Percentiles rank a stretch among this genome's conserved stretches.
These are phyloP conservation scores for Cylloceria caligata DNA, from an alignment of 2,888 invertebrate species.

Conservation along the genomic window DNA sequence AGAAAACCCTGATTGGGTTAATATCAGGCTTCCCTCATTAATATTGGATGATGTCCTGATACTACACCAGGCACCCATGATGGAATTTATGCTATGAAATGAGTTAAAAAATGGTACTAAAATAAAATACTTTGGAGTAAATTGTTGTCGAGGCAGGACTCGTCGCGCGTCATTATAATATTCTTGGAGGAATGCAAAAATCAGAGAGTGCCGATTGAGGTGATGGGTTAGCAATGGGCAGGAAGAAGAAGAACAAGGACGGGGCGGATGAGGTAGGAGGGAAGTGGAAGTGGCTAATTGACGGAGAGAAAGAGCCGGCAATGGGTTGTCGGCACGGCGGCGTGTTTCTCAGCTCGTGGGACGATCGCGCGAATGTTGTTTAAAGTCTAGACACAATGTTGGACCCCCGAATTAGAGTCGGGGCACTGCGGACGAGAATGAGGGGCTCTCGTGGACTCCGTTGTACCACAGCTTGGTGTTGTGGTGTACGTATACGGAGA, in stretches of 20 bases:
- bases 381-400: constrained; percentile 84
- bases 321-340: constrained; percentile 65
- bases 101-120: too few relatives aligned
- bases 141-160: too few relatives aligned
- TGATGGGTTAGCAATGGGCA: constrained; percentile 39
- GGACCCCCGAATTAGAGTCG: constrained; percentile 82
- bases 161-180: too few relatives aligned
- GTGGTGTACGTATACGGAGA: constrained; percentile 2
- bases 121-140: too few relatives aligned
- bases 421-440: constrained; percentile 74
- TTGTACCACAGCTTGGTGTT: constrained; percentile 37
- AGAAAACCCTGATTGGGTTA: too few relatives aligned
- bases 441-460: constrained; percentile 72
- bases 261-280: constrained; percentile 62
- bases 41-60: too few relatives aligned
- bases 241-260: constrained; percentile 49
- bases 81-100: too few relatives aligned
- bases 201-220: constrained; percentile 35
- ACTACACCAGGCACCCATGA: too few relatives aligned
- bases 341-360: constrained; percentile 68
- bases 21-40: too few relatives aligned
- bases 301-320: constrained; percentile 69
- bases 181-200: too few relatives aligned
- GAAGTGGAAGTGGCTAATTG: constrained; percentile 76
- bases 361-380: constrained; percentile 81